Base-by-base conservation (phyloP, 2,797 vertebrate species). In the Rhynchonycteris naso region DNA sequence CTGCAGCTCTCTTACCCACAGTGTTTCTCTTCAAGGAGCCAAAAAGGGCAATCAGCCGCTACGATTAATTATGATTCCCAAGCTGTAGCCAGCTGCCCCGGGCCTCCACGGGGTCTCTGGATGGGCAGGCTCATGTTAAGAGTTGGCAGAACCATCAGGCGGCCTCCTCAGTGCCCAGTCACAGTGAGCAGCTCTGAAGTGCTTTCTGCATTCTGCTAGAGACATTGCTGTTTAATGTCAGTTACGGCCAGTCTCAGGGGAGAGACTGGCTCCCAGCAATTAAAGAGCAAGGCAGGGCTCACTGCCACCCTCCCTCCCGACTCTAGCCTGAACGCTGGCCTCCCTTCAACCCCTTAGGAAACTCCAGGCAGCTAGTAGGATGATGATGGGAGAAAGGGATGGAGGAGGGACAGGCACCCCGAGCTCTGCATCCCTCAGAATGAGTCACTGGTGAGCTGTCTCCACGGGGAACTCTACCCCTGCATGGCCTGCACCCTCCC, bases 221-320 rank as follows among this genome's bases (percentile, higher is more conserved):
- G 86, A 95, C 74, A 90, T 4, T 16, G 12, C 38, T 79, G 1
- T 76, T 47, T 43, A 30, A 66, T 91, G 72, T 58, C 88, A 50
- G 7, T 90, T 90, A 95, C 72, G 93, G 74, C n/a, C 90, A 58
- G 58, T 43, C 58, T 93, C 84, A 87, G 18, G 54, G 47, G 59
- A 80, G 87, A 95, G 52, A 79, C 33, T 26, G 72, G 93, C 47
- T 28, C 66, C 63, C 59, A 93, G 81, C 90, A 93, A n/a, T 81
- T 93, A 61, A 92, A 81, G n/a, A 52, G 33, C 13, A 13, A 79
- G 59, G 61, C 63, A 14, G 19, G 35, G 14, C 63, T 88, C 35
- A 2, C 68, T 71, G 22, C 66, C 69, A 65, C 50, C 16, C 47
- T 54, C 30, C 16, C 11, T 12, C 28, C 89, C 61, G 9, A 1